These are phyloP conservation scores for Steinernema feltiae DNA, from an alignment of 1,140 invertebrate genomes.

Conservation along the genomic window DNA sequence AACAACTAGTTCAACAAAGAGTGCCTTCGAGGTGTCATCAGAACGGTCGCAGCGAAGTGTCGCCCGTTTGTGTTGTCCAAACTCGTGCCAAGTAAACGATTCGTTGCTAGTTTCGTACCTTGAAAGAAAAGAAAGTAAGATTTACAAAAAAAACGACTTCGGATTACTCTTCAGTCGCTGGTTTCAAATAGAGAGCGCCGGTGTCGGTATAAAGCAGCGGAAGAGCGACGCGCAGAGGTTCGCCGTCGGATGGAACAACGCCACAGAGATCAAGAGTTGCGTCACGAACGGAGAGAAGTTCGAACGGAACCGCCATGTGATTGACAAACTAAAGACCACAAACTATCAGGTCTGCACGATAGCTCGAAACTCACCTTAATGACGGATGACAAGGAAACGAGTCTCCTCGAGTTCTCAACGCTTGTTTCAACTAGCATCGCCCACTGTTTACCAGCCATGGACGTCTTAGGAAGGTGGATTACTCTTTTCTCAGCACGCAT, in stretches of 20 bases:
- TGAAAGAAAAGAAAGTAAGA: constrained; percentile 11
- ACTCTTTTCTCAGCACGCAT: constrained; percentile 79
- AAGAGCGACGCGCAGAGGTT: constrained; percentile 71
- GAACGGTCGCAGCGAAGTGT: constrained; percentile 50
- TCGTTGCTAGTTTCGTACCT: constrained; percentile 56
- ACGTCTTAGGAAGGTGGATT: constrained; percentile 68
- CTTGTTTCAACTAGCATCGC: constrained; percentile 59
- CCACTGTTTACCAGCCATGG: constrained; percentile 67
- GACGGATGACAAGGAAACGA: constrained; percentile 30
- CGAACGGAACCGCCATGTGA: constrained; percentile 72
- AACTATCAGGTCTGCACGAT: neutral
- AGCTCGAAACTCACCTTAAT: constrained; percentile 24
- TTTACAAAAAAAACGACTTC: neutral
- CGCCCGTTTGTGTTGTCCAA: constrained; percentile 44
- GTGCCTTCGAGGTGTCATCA: constrained; percentile 60
- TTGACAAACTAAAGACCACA: constrained; percentile 69
- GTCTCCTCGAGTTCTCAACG: constrained; percentile 37
- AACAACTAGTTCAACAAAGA: constrained; percentile 67
- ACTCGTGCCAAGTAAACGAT: constrained; percentile 57
- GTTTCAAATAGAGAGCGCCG: constrained; percentile 75
- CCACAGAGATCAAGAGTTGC: constrained; percentile 69
- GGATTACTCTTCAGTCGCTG: constrained; percentile 51
- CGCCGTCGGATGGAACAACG: constrained; percentile 66
- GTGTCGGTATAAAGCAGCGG: constrained; percentile 76
- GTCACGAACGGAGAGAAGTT: constrained; percentile 70